phyloP scores from a whole-genome alignment of 2,113 vertebrate genomes.

The Colossoma macropomum region DNA sequence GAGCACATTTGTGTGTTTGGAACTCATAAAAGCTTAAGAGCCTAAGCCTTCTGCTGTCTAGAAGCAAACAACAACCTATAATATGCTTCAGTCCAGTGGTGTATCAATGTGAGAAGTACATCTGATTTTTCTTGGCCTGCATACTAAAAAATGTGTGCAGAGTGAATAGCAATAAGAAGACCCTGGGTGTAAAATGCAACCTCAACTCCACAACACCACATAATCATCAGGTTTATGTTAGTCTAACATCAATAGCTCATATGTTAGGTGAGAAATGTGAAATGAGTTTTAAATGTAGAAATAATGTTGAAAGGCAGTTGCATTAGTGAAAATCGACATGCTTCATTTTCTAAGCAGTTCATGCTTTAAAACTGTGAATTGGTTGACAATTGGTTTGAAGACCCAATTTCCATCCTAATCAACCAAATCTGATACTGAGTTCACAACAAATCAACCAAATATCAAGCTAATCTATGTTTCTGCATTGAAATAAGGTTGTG shows the following conservation, averaged over 20 bases:
- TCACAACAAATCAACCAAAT: constrained; percentile 19
- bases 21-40: neutral
- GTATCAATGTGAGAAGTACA: neutral
- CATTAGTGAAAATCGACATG: neutral
- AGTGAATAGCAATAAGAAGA: neutral
- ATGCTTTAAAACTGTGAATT: neutral
- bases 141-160: neutral
- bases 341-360: neutral
- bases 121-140: neutral
- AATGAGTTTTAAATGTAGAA: neutral
- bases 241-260: neutral
- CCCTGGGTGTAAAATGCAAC: neutral
- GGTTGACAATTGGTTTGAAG: constrained; percentile 1
- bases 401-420: constrained; percentile 1
- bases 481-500: constrained; percentile 19
- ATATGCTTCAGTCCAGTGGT: neutral
- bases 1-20: neutral
- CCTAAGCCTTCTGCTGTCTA: neutral
- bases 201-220: neutral
- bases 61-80: neutral
- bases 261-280: neutral
- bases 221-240: neutral
- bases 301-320: neutral
- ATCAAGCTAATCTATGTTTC: constrained; percentile 26
- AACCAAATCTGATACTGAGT: neutral